Base-by-base conservation (phyloP, 1,140 invertebrate species). In the Philotrypesis tridentata region DNA sequence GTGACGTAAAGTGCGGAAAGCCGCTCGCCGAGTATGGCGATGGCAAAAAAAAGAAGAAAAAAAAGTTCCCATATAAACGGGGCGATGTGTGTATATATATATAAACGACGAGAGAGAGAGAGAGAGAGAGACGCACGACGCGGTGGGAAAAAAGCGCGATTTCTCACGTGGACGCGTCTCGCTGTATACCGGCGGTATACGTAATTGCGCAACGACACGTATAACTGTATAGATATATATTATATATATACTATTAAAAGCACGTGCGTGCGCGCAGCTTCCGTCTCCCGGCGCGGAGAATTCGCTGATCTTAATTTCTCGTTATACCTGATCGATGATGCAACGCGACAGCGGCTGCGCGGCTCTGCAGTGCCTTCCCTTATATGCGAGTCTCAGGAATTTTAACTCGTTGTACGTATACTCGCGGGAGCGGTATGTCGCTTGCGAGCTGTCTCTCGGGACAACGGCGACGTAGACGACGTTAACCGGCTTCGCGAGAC, bases 241-340 rank as follows among this genome's bases (percentile, higher is more conserved):
- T n/a, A n/a, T n/a, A n/a, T n/a, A n/a, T n/a, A n/a, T n/a, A n/a
- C n/a, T n/a, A n/a, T n/a, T n/a, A n/a, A n/a, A 27, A 8, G 25
- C 29, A 27, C 14, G 23, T 48, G 23, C 14, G 27, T 17, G 25
- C 11, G 23, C 61, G 72, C 67, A 48, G n/a, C n/a, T n/a, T n/a
- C 9, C 71, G 40, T 37, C 65, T 72, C 61, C 71, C 60, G 55
- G 40, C 33, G 17, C 12, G 23, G 23, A 33, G 70, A 80, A 73
- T 80, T 74, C 70, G 40, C 79, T 83, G 82, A 79, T 80, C 77
- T 80, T 80, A 65, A 80, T 83, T 72, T 68, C 71, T 79, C 25
- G 17, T 37, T 76, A 72, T 67, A 55, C 29, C 55, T 73, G 78
- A 70, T 43, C 33, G 68, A n/a, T 82, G 68, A 68, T 61, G 61